Evolutionary conservation across 2,888 invertebrate species (phyloP), one percentile per base, ranked within the genome.

Genomic region (Reticulitermes lucifugus): DNA sequence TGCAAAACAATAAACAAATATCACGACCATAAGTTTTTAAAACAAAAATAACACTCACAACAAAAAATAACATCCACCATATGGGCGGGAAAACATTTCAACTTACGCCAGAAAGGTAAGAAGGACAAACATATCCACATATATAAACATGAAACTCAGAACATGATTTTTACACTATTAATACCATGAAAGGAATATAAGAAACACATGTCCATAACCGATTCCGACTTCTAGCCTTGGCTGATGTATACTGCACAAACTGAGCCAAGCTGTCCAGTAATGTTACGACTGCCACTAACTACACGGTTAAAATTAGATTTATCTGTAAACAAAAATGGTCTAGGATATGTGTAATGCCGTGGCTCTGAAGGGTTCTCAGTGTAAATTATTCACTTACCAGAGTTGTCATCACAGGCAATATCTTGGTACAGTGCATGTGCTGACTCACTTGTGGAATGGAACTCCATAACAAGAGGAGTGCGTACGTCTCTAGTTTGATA

Each of bases 361-460:
- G 25, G 60, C 25, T 65, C 25, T 6, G 65, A 65, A 65, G 65
- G 25, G 6, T 9, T 65, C 65, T 55, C n/a, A n/a, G 12, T 25
- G 65, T n/a, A 65, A 65, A 65, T 25, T 65, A 65, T 65, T 65
- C 65, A 60, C 60, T 25, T 65, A 65, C 25, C 65, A 14, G 25
- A 12, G 65, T 25, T 65, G 65, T 65, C n/a, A 65, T 65, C 65
- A 65, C 65, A 65, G 65, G 25, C 65, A 65, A 65, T 65, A 65
- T 25, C 25, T 25, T 65, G 25, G 65, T n/a, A 65, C 25, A 14
- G 65, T 65, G 60, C 1, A 60, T 9, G 60, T 60, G 65, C 1
- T 4, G 65, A 65, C 65, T n/a, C n/a, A 10, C 65, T 65, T 25
- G 25, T 65, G 65, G 65, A 65, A 65, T 65, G 65, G 25, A n/a